A percentile compares a stretch with the other conserved stretches of the same genome.
Conservation (phyloP, 2,797 vertebrate species). For the Meda fulgida region DNA sequence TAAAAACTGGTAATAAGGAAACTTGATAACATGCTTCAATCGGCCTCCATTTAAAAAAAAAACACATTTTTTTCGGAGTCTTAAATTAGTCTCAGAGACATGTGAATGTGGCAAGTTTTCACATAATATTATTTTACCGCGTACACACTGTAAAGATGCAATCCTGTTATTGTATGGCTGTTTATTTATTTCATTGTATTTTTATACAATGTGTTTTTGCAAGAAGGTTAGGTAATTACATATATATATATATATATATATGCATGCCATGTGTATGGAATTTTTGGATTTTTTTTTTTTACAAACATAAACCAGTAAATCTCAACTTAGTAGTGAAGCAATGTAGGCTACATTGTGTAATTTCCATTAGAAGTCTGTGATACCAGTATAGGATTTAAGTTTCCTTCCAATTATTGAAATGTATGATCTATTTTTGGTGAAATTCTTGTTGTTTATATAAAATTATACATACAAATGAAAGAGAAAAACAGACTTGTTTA, state of each 20-base stretch:
- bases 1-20: not conserved
- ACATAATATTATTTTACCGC: not conserved
- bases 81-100: no score
- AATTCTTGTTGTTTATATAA: not conserved
- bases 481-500: not conserved
- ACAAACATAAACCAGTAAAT: not conserved
- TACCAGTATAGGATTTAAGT: not conserved
- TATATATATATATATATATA: no score
- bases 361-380: not conserved
- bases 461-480: not conserved
- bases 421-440: not conserved
- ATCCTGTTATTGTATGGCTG: not conserved
- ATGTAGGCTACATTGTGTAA: not conserved
- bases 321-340: not conserved
- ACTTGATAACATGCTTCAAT: not conserved
- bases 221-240: not conserved
- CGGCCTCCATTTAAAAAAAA: not conserved
- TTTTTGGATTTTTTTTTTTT: not conserved
- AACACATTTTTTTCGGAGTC: no score
- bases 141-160: not conserved
- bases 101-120: not conserved
- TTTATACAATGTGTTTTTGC: not conserved
- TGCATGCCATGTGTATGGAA: no score
- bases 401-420: not conserved
- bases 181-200: not conserved